phyloP scores from a whole-genome alignment of 2,113 vertebrate species.

The Peromyscus maniculatus region DNA sequence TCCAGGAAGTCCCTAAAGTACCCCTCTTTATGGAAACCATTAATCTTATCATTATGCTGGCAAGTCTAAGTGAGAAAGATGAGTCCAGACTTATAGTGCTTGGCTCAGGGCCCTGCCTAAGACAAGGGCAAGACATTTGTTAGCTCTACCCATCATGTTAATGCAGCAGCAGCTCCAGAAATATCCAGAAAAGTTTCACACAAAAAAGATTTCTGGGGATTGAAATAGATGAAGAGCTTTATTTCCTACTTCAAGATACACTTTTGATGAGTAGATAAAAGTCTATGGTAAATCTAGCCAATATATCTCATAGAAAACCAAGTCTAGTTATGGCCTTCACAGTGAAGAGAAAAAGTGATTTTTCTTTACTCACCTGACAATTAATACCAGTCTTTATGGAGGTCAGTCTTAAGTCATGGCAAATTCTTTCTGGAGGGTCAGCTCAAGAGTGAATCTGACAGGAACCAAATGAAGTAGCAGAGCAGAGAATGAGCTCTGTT shows the following conservation, averaged over 20 bases:
- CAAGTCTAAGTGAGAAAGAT: slow-evolving; percentile 54
- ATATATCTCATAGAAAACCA: slow-evolving; percentile 20
- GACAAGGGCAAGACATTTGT: slow-evolving; percentile 54
- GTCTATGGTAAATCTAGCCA: not conserved
- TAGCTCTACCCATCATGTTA: slow-evolving; percentile 27
- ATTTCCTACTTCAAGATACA: not conserved
- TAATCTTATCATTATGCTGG: slow-evolving; percentile 71
- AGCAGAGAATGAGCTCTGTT: not conserved
- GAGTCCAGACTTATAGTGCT: slow-evolving; percentile 66
- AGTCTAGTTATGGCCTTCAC: not conserved
- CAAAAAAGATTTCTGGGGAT: not conserved
- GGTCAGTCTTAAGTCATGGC: not conserved
- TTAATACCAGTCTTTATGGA: not conserved
- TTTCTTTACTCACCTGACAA: not conserved
- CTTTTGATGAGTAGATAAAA: slow-evolving; percentile 33
- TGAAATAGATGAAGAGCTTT: slow-evolving; percentile 38
- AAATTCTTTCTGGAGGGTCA: not conserved
- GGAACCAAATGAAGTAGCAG: not conserved
- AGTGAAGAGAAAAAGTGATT: slow-evolving; percentile 8
- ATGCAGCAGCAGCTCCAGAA: not conserved
- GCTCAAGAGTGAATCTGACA: not conserved
- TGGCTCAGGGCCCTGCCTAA: slow-evolving; percentile 49
- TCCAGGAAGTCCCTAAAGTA: slow-evolving; percentile 72
- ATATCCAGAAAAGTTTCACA: not conserved
- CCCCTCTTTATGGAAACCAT: slow-evolving; percentile 68